These are phyloP conservation scores for Eufriesea mexicana DNA, from an alignment of 1,140 invertebrate genomes.

Conservation along the genomic window DNA sequence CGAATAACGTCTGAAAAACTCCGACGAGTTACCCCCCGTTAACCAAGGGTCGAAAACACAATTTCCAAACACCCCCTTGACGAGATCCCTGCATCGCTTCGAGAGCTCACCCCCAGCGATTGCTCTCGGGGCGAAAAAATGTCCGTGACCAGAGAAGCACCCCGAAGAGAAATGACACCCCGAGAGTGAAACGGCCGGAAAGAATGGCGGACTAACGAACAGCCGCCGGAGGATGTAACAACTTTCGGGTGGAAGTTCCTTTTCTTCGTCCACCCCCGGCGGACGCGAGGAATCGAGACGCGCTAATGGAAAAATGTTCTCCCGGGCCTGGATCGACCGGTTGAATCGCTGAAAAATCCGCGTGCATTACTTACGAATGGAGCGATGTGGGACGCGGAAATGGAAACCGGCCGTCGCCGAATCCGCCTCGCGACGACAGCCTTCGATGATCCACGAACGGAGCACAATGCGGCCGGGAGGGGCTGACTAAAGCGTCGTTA, in stretches of 20 bases:
- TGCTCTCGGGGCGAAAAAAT: too few relatives aligned
- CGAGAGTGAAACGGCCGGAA: background rate
- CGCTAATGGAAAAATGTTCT: conserved; percentile 23
- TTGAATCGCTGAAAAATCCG: background rate
- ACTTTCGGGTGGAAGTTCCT: background rate
- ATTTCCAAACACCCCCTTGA: too few relatives aligned
- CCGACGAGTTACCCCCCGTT: too few relatives aligned
- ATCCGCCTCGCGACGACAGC: background rate
- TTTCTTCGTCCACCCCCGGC: background rate
- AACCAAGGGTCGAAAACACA: too few relatives aligned
- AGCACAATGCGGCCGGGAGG: background rate
- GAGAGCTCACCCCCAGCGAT: too few relatives aligned
- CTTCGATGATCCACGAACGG: background rate
- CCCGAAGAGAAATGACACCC: background rate
- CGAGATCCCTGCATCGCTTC: too few relatives aligned
- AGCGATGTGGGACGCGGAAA: background rate
- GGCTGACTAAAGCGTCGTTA: background rate
- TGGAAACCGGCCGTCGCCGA: background rate
- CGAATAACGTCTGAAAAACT: too few relatives aligned
- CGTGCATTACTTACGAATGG: conserved; percentile 20
- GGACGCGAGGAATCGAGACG: background rate
- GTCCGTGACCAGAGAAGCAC: background rate
- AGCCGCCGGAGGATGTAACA: conserved; percentile 1
- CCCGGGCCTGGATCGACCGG: background rate
- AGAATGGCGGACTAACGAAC: conserved; percentile 35